phyloP scores from a whole-genome alignment of 1,140 invertebrate genomes.

The Scaptomyza graminum region DNA sequence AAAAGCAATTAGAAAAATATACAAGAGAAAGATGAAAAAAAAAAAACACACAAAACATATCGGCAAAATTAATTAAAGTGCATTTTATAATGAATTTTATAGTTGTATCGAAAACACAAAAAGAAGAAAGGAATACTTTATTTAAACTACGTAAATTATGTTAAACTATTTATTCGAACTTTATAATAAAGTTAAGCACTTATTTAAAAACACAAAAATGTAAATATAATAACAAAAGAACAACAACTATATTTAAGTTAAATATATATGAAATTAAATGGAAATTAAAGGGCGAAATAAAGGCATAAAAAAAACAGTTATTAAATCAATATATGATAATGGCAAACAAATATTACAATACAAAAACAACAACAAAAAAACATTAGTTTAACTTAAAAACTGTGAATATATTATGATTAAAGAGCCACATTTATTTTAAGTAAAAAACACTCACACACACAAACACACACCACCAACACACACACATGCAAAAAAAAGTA shows the following conservation, averaged over 20 bases:
- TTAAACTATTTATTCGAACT: conserved; percentile 28
- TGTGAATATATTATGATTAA: conserved; percentile 76
- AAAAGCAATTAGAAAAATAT: conserved; percentile 8
- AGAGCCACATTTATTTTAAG: conserved; percentile 73
- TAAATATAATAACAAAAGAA: conserved; percentile 34
- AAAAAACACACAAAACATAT: conserved; percentile 46
- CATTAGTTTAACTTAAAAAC: conserved; percentile 76
- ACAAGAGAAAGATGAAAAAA: neutral
- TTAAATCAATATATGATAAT: conserved; percentile 46
- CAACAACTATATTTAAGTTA: conserved; percentile 20
- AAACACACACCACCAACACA: conserved; percentile 41
- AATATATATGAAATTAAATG: neutral
- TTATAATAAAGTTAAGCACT: conserved; percentile 38
- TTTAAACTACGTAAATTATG: conserved; percentile 2
- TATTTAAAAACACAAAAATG: conserved; percentile 39
- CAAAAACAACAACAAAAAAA: conserved; percentile 34
- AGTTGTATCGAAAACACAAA: conserved; percentile 46
- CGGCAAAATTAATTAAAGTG: conserved; percentile 62
- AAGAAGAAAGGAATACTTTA: neutral
- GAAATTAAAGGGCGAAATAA: too few relatives aligned
- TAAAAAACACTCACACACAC: conserved; percentile 56
- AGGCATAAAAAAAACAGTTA: neutral
- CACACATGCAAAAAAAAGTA: conserved; percentile 35
- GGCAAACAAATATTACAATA: conserved; percentile 30
- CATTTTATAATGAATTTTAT: conserved; percentile 64